Evolutionary conservation across 2,797 vertebrate species (phyloP).

Genomic region (Diglossa cyanea): DNA sequence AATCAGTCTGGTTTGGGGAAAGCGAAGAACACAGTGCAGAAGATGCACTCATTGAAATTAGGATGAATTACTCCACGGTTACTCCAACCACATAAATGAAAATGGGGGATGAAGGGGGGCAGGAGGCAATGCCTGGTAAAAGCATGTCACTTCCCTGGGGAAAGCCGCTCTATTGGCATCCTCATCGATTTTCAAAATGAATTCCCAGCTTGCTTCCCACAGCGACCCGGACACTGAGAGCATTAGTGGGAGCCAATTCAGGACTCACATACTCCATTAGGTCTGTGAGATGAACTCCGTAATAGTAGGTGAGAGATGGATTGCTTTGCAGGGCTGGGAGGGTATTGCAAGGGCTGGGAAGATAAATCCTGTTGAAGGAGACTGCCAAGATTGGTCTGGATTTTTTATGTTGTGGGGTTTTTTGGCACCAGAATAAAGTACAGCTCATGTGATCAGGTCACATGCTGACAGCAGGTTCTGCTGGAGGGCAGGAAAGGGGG

Average conservation of each 20-base stretch:
- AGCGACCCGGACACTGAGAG: constrained; percentile 43
- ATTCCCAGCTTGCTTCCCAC: constrained; percentile 59
- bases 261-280: constrained; percentile 62
- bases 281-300: constrained; percentile 54
- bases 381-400: background rate
- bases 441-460: background rate
- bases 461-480: rapidly evolving
- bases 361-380: constrained; percentile 16
- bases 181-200: constrained; percentile 82
- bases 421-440: background rate
- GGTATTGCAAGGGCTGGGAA: background rate
- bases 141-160: constrained; percentile 71
- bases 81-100: background rate
- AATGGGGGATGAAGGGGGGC: background rate
- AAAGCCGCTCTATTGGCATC: constrained; percentile 70
- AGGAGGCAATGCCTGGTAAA: constrained; percentile 62
- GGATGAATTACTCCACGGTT: background rate
- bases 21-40: rapidly evolving
- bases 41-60: background rate
- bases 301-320: constrained; percentile 41
- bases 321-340: background rate
- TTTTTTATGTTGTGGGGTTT: background rate
- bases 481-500: background rate
- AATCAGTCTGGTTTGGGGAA: background rate
- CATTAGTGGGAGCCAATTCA: constrained; percentile 58